Percentiles rank a stretch among this genome's conserved stretches.
Conservation (phyloP, 2,113 vertebrate species). For the Leptocoma aspasia region DNA sequence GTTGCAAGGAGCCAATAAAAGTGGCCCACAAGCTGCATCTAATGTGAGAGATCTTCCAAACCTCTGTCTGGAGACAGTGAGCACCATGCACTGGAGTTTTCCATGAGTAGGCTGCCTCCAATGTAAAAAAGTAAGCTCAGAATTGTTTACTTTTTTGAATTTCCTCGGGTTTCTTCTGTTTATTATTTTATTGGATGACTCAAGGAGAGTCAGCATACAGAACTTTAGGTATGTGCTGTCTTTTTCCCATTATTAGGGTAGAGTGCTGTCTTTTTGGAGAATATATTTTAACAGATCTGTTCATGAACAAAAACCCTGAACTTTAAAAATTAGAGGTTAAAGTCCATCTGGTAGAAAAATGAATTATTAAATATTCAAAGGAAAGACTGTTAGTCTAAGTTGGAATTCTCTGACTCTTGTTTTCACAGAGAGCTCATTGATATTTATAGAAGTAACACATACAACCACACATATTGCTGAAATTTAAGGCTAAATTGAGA, state of each 20-base stretch:
- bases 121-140: neutral
- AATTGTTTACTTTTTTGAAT: neutral
- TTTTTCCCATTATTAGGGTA: neutral
- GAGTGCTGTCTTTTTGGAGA: neutral
- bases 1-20: constrained; percentile 27
- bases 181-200: neutral
- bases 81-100: neutral
- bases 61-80: neutral
- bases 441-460: neutral
- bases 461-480: neutral
- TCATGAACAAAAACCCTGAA: neutral
- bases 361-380: neutral
- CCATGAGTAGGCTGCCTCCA: neutral
- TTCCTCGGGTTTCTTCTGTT: fast-evolving
- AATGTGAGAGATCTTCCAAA: neutral
- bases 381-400: neutral
- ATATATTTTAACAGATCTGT: neutral
- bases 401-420: neutral
- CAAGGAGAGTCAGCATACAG: neutral
- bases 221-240: neutral
- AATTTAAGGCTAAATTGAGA: neutral
- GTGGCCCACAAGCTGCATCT: neutral
- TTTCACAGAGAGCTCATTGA: neutral
- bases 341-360: neutral
- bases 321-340: neutral